These are phyloP conservation scores for Zootermopsis nevadensis DNA, from an alignment of 2,888 invertebrate genomes.

Conservation along the genomic window DNA sequence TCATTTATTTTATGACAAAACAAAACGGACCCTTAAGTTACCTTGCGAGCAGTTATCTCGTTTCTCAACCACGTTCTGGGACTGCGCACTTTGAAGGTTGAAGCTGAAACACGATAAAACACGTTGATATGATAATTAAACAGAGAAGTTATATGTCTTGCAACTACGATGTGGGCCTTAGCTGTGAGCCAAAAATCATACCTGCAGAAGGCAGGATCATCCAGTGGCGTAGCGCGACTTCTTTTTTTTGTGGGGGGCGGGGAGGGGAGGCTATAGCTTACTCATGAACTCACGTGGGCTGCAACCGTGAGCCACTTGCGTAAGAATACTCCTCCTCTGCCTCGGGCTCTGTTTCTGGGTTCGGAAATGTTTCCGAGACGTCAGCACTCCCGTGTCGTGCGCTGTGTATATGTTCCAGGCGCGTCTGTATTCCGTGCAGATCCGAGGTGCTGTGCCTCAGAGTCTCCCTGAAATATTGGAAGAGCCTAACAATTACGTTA, in stretches of 20 bases:
- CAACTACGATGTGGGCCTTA: no score
- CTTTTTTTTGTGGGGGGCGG: no score
- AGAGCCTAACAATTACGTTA: neutral
- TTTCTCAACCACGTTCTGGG: neutral
- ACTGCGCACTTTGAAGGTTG: slow-evolving; percentile 22
- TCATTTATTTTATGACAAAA: no score
- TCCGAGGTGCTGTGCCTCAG: slow-evolving; percentile 46
- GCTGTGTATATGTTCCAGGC: slow-evolving; percentile 35
- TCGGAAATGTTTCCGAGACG: neutral
- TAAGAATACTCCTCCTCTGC: slow-evolving; percentile 24
- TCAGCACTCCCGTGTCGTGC: slow-evolving; percentile 36
- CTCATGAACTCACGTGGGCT: neutral
- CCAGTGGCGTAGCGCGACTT: no score
- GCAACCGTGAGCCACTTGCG: neutral
- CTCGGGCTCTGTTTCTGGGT: neutral
- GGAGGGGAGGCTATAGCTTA: no score
- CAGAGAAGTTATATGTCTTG: no score
- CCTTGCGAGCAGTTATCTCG: slow-evolving; percentile 33
- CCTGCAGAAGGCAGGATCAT: neutral
- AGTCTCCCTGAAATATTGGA: slow-evolving; percentile 33
- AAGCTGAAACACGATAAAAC: slow-evolving; percentile 17
- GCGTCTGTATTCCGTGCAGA: slow-evolving; percentile 46
- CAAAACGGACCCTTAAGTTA: neutral
- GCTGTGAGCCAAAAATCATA: no score
- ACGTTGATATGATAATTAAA: no score